phyloP scores from a whole-genome alignment of 2,797 vertebrate genomes.

The Phoebastria nigripes region DNA sequence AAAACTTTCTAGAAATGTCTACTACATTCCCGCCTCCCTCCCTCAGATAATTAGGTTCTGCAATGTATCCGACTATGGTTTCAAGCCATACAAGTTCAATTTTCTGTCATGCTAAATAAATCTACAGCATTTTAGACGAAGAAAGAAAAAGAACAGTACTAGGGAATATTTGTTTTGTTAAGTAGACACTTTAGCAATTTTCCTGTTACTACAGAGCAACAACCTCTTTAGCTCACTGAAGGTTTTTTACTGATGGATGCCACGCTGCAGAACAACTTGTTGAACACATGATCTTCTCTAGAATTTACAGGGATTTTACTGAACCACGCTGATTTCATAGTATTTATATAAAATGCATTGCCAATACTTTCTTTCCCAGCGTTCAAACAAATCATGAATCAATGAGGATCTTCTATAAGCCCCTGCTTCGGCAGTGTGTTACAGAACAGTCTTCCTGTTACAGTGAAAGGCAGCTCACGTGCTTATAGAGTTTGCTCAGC shows the following conservation, averaged over 20 bases:
- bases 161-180: background rate
- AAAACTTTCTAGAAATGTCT: background rate
- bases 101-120: background rate
- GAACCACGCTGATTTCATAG: background rate
- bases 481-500: background rate
- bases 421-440: background rate
- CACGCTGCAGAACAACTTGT: background rate
- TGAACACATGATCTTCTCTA: background rate
- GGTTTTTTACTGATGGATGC: background rate
- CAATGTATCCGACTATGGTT: background rate
- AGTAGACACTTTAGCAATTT: background rate
- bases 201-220: background rate
- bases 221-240: background rate
- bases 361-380: background rate
- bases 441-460: background rate
- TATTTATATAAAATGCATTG: background rate
- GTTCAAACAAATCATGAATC: background rate
- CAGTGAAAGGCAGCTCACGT: rapidly evolving
- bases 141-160: background rate
- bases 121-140: background rate
- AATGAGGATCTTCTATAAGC: rapidly evolving
- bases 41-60: background rate
- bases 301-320: background rate
- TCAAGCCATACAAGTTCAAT: background rate
- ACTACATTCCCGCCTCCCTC: background rate